phyloP scores from a whole-genome alignment of 2,888 invertebrate species.

The Horisme vitalbata region DNA sequence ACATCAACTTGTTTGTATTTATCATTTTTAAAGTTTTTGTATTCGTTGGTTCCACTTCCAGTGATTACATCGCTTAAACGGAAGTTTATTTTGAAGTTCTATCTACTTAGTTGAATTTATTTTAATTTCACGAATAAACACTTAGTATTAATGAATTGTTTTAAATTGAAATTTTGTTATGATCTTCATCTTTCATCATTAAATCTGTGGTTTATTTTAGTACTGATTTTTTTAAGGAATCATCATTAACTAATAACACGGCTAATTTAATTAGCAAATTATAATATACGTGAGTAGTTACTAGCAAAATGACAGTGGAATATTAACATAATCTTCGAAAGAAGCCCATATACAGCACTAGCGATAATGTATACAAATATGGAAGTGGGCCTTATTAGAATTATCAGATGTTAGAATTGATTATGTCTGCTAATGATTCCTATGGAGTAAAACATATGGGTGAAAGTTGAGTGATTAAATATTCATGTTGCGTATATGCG shows the following conservation, averaged over 20 bases:
- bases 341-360: slow-evolving; percentile 22
- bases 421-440: slow-evolving; percentile 6
- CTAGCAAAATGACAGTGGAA: slow-evolving; percentile 14
- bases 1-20: slow-evolving; percentile 23
- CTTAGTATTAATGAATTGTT: too few species aligned
- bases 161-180: too few species aligned
- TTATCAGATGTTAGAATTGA: slow-evolving; percentile 5
- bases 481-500: slow-evolving; percentile 13
- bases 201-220: too few species aligned
- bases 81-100: slow-evolving; percentile 7
- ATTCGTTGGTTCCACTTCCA: slow-evolving; percentile 13
- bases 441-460: slow-evolving; percentile 9
- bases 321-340: slow-evolving; percentile 30
- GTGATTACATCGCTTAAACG: background rate
- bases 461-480: slow-evolving; percentile 17
- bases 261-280: slow-evolving; percentile 3
- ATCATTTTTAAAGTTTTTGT: slow-evolving; percentile 17
- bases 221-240: too few species aligned
- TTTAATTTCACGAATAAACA: background rate
- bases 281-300: slow-evolving; percentile 3
- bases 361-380: slow-evolving; percentile 25
- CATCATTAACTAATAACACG: too few species aligned
- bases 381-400: slow-evolving; percentile 21
- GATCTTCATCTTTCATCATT: too few species aligned
- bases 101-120: background rate